Evolutionary conservation across 2,797 vertebrate genomes (phyloP), one percentile per base, ranked within the genome.

Genomic region (Bovichtus diacanthus): DNA sequence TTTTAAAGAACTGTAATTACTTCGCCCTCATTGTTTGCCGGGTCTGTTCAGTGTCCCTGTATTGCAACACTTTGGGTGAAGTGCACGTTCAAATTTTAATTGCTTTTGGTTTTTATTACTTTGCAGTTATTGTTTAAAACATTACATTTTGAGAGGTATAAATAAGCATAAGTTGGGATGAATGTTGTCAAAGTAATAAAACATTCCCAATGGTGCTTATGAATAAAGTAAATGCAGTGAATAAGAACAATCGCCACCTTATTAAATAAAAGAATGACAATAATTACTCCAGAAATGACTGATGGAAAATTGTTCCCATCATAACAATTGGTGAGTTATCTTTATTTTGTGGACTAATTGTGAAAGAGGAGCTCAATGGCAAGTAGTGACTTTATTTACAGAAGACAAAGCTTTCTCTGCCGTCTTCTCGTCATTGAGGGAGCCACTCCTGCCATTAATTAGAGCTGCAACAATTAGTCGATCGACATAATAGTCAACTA

Each of bases 1-100:
- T 3, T 29, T 72, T 49, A 56, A n/a, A n/a, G 65, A 61, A 60
- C 75, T 43, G 70, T 29, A 76, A 74, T 80, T 78, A 75, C 58
- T 49, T 71, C 10, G 23, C 29, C 4, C 34, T 44, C 56, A 44
- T 63, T 62, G 66, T 81, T 74, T 78, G 66, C 56, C 56, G 70
- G 62, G 76, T 72, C 66, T 64, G 41, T 36, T 68, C 50, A 13
- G 38, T 23, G 38, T 71, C 56, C 29, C 38, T 8, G 51, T 36
- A 11, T 12, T 54, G 54, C 34, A 67, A 38, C 43, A 29, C 46
- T 49, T 25, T 5, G 6, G 19, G 23, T 34, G 54, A 69, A 53
- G 29, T 50, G 64, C 64, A 69, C 63, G n/a, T 76, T 60, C 18
- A 60, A n/a, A 53, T 12, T 6, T 56, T 10, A 46, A 64, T 36